Conservation (phyloP, 2,797 vertebrate genomes). For the Artibeus jamaicensis region DNA sequence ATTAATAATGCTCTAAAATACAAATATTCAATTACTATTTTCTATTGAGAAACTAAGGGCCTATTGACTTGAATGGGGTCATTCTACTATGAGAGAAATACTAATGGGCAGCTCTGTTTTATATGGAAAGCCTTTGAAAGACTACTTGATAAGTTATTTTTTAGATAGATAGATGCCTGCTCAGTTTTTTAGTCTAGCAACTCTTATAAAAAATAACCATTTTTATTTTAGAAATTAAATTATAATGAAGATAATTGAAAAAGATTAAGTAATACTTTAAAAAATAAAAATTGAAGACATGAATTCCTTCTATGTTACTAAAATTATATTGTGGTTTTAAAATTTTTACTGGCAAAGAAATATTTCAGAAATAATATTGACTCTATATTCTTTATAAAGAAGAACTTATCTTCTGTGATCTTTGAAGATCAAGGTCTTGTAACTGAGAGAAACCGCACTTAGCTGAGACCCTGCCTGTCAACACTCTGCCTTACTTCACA, state of each 20-base stretch:
- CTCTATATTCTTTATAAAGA: background rate
- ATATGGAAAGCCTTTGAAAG: background rate
- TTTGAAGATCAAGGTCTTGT: background rate
- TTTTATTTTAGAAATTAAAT: slow-evolving; percentile 20
- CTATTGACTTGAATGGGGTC: background rate
- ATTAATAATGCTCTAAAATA: background rate
- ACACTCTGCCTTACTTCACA: background rate
- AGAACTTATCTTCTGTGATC: background rate
- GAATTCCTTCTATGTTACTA: background rate
- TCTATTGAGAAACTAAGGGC: background rate
- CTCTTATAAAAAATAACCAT: background rate
- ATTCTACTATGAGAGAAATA: background rate
- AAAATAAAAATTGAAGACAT: background rate
- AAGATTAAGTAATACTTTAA: background rate
- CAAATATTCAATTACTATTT: background rate
- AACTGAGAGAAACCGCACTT: background rate
- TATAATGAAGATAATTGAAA: background rate
- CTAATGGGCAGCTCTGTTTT: background rate
- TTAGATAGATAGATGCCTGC: background rate
- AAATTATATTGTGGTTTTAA: background rate
- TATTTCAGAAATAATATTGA: background rate
- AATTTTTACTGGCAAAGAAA: slow-evolving; percentile 7
- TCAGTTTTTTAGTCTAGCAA: background rate
- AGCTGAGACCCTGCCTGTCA: too few relatives aligned
- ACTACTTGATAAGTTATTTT: background rate